Base-by-base conservation (phyloP, 2,888 invertebrate species). In the Melieria crassipennis region DNA sequence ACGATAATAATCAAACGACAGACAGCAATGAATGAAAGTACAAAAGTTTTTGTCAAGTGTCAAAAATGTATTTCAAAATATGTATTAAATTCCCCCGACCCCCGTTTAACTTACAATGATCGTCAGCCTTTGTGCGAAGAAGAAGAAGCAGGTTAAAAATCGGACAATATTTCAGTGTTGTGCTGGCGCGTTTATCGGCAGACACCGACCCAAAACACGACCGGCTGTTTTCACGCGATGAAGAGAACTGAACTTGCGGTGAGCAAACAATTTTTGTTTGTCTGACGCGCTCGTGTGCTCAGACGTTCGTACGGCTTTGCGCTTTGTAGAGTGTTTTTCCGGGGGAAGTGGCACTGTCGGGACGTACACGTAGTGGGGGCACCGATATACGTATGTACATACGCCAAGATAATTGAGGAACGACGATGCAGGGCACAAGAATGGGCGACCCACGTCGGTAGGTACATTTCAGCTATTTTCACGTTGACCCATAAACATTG, bases 211-310 rank as follows among this genome's bases (percentile, higher is more conserved):
- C 61, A 64, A 70, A 77, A 76, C 75, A 74, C 78, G 70, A 78
- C 78, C 73, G 75, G 72, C 72, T 76, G 68, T 74, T 73, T 75
- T 72, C 78, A 78, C 76, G 78, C 76, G 77, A 78, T 69, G 75
- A 73, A 75, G 73, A 75, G 78, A 77, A 84, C 83, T 83, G 76
- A 83, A 80, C 72, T 63, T 73, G 72, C 71, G 67, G 66, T 60
- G 73, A 73, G 56, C 61, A 70, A 65, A 74, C 57, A 72, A 72
- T 73, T 74, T 72, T 73, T 65, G 69, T 72, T 75, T 69, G 73
- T 71, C 65, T 30, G 62, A 69, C 58, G 72, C 30, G 30, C 72
- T 75, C 73, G 76, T 76, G 56, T 58, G 55, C 65, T 60, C 70
- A 50, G 64, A 73, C 75, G 75, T 68, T 57, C 30, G n/a, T 57